Conservation (phyloP, 2,888 invertebrate genomes). For the Lacanobia wlatinum region DNA sequence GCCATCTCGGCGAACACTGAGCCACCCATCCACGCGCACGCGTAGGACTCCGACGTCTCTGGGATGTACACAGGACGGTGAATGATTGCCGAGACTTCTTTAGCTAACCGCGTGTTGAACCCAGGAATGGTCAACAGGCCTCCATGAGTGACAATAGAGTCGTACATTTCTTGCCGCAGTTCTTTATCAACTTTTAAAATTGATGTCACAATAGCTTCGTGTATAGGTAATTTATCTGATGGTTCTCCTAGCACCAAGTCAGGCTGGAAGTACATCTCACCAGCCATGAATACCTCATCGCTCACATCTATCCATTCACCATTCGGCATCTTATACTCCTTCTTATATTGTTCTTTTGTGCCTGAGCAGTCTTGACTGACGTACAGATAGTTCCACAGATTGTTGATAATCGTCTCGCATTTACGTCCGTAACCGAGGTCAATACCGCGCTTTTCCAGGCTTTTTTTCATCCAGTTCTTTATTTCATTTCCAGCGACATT, state of each 20-base stretch:
- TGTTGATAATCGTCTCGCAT: slow-evolving; percentile 41
- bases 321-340: slow-evolving; percentile 70
- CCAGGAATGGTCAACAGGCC: slow-evolving; percentile 79
- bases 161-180: slow-evolving; percentile 70
- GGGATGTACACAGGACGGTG: slow-evolving; percentile 71
- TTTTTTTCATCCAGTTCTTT: slow-evolving; percentile 68
- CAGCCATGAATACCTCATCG: slow-evolving; percentile 76
- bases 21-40: slow-evolving; percentile 82
- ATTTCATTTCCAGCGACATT: slow-evolving; percentile 74
- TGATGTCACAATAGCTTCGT: slow-evolving; percentile 71
- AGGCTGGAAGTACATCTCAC: slow-evolving; percentile 80
- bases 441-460: slow-evolving; percentile 67
- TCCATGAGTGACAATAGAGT: slow-evolving; percentile 78
- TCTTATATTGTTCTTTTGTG: slow-evolving; percentile 59
- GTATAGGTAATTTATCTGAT: slow-evolving; percentile 70
- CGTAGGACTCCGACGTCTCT: slow-evolving; percentile 75
- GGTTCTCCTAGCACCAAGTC: slow-evolving; percentile 66
- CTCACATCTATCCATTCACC: slow-evolving; percentile 76
- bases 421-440: slow-evolving; percentile 57
- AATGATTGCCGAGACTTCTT: slow-evolving; percentile 71
- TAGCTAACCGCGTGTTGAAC: slow-evolving; percentile 71
- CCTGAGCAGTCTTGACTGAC: slow-evolving; percentile 70
- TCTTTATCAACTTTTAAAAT: slow-evolving; percentile 79
- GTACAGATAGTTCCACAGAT: slow-evolving; percentile 63
- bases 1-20: slow-evolving; percentile 81